phyloP scores from a whole-genome alignment of 1,140 invertebrate genomes.

The Macrosteles quadrilineatus region DNA sequence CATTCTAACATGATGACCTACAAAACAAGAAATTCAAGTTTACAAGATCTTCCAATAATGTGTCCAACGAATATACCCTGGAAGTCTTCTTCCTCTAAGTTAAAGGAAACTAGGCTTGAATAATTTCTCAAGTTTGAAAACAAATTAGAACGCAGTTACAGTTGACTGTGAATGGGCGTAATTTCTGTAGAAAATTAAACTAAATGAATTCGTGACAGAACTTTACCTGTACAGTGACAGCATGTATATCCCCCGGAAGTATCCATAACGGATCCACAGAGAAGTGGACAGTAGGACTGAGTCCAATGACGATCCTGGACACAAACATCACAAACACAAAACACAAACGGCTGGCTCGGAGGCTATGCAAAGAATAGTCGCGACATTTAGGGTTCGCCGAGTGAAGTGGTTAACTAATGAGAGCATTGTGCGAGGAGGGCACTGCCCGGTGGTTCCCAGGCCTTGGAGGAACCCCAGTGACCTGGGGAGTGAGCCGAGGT shows the following conservation, averaged over 20 bases:
- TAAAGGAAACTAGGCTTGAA: no score
- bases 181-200: no score
- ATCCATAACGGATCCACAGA: constrained; percentile 2
- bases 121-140: no score
- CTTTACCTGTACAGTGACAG: neutral
- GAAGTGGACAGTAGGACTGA: constrained; percentile 28
- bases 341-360: neutral
- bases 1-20: no score
- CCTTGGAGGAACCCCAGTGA: neutral
- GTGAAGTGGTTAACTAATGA: constrained; percentile 5
- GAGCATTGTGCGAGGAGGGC: constrained; percentile 2
- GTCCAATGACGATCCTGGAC: constrained; percentile 25
- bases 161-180: no score
- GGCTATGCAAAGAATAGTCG: constrained; percentile 8
- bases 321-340: constrained; percentile 17
- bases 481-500: no score
- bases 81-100: no score
- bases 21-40: no score
- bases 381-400: neutral
- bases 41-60: no score
- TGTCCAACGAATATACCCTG: no score
- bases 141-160: no score
- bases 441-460: neutral
- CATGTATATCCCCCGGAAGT: neutral
- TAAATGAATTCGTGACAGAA: no score